Base-by-base conservation (phyloP, 2,888 invertebrate genomes). In the Chloromyia formosa region DNA sequence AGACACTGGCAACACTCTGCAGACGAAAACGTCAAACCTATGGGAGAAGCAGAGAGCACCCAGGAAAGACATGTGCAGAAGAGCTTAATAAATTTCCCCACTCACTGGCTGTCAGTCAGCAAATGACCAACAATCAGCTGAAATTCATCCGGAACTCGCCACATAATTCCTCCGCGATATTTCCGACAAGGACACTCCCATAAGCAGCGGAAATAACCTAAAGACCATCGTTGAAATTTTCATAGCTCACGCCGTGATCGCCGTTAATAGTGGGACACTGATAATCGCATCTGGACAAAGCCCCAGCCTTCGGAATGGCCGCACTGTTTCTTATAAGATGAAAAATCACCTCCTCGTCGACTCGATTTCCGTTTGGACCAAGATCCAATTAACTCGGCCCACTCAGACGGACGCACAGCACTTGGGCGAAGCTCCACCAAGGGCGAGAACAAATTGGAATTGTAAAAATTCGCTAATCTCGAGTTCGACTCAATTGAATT, bases 121-220 rank as follows among this genome's bases (percentile, higher is more conserved):
- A 18, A 45, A n/a, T 49, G 49, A 49, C 66, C 35, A n/a, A 23
- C 66, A 66, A 66, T 66, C 66, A 66, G 66, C 66, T 66, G 66
- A 66, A 66, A 20, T 18, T 45, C 45, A 22, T 20, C 49, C 27
- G 18, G 20, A 66, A 45, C n/a, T 10, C 49, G 35, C 49, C 22
- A 22, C 66, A 49, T 49, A 23, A 7, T 56, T 42, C 66, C 23
- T 66, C n/a, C 35, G 20, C 12, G 20, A 22, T 22, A 22, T 20
- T 18, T 49, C 23, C 10, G 20, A 66, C 18, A 66, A 66, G 66
- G 66, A 66, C 66, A 66, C 66, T 66, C 66, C 66, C 66, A 64
- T 64, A 45, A 12, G 56, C 49, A 7, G 27, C 27, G 27, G 27
- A 35, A 35, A 35, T 35, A 16, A 53, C 53, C 12, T 16, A 10